Percentiles rank a stretch among this genome's conserved stretches.
Evolutionary conservation across 2,797 vertebrate genomes (phyloP).

Genomic region (Sparus aurata): DNA sequence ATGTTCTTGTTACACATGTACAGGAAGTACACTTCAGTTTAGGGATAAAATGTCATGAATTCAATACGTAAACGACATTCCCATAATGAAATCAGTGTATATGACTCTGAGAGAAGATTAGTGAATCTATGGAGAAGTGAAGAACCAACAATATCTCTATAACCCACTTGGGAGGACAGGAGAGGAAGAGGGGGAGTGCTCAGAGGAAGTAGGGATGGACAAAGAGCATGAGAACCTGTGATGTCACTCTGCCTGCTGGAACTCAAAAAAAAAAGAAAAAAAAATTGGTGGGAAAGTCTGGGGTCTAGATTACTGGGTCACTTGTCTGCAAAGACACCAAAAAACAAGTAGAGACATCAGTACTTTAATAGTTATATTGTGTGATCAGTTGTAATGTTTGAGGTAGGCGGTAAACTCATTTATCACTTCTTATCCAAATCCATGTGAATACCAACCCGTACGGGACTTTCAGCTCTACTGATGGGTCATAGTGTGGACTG

Average conservation of each 20-base stretch:
- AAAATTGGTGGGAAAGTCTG: constrained; percentile 50
- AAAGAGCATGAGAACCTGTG: constrained; percentile 82
- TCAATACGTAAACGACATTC: not conserved
- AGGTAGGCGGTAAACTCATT: not conserved
- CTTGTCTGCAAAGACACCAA: not conserved
- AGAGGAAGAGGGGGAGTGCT: constrained; percentile 50
- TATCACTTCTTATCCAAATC: not conserved
- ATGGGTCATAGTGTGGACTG: constrained; percentile 12
- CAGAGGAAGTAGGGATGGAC: constrained; percentile 56
- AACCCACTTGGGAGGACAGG: constrained; percentile 46
- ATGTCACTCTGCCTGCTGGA: constrained; percentile 56
- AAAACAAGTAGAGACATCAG: not conserved
- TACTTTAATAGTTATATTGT: not conserved
- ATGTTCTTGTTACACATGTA: too few relatives aligned
- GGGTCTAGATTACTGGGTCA: constrained; percentile 16
- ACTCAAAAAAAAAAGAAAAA: constrained; percentile 15
- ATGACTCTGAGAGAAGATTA: not conserved
- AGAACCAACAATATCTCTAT: constrained; percentile 43
- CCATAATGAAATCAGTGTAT: too few relatives aligned
- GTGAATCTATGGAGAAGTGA: constrained; percentile 19
- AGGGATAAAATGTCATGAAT: not conserved
- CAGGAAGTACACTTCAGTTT: not conserved
- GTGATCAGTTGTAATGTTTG: not conserved
- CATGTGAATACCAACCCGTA: not conserved
- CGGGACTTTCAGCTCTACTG: not conserved